Percentiles rank a stretch among this genome's conserved stretches.
Conservation (phyloP, 2,888 invertebrate species). For the Drosophila emarginata region DNA sequence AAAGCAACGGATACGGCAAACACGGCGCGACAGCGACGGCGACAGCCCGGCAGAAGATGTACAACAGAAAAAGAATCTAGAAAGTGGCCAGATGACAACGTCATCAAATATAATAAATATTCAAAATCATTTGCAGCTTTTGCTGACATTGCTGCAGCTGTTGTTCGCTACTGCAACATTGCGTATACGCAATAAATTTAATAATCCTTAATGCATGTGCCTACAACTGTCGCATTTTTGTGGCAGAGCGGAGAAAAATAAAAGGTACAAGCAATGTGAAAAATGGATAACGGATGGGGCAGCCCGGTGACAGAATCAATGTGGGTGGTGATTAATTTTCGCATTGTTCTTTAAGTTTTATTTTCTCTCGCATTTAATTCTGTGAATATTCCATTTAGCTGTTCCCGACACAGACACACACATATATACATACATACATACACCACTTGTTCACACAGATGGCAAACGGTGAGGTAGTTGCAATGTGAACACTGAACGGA, state of each 20-base stretch:
- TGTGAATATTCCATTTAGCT: constrained; percentile 23
- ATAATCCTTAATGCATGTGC: constrained; percentile 65
- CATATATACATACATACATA: not conserved
- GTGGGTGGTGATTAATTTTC: constrained; percentile 72
- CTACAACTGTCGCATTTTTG: constrained; percentile 71
- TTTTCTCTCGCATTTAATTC: constrained; percentile 24
- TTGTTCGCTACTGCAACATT: constrained; percentile 44
- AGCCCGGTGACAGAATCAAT: constrained; percentile 19
- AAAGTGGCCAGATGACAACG: constrained; percentile 38
- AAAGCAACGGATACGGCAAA: constrained; percentile 35
- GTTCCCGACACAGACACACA: not conserved
- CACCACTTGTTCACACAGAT: constrained; percentile 1
- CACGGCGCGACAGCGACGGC: constrained; percentile 32
- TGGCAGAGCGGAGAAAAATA: constrained; percentile 24
- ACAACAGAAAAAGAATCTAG: not conserved
- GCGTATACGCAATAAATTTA: constrained; percentile 73
- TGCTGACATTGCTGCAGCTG: constrained; percentile 35
- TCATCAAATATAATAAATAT: constrained; percentile 57
- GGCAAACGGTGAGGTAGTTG: not conserved
- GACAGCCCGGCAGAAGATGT: constrained; percentile 52
- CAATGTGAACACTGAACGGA: not conserved
- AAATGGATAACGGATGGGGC: constrained; percentile 45
- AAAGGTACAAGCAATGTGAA: constrained; percentile 14
- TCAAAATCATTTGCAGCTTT: constrained; percentile 51
- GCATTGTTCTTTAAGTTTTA: constrained; percentile 63